phyloP scores from a whole-genome alignment of 1,140 invertebrate species.

The Mylabris phalerata region DNA sequence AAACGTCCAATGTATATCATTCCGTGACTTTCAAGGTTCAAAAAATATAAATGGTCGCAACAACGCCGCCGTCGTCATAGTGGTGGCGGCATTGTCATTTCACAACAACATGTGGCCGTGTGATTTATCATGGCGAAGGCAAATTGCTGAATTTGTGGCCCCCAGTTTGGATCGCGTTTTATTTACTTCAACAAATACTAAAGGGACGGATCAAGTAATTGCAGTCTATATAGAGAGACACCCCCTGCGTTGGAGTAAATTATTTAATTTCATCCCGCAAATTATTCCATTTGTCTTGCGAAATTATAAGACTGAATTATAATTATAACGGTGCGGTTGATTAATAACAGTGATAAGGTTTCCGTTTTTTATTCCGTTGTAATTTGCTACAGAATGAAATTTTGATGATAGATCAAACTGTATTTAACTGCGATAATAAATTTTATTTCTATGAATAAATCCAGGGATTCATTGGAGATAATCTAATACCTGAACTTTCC shows the following conservation, averaged over 20 bases:
- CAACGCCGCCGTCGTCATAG: constrained; percentile 21
- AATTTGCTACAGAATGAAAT: not conserved
- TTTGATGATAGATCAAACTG: constrained; percentile 1
- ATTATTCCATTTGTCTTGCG: not conserved
- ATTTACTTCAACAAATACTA: constrained; percentile 21
- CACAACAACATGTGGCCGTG: constrained; percentile 31
- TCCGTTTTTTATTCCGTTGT: not conserved
- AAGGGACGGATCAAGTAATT: not conserved
- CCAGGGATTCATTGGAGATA: constrained; percentile 15
- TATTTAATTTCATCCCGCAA: not conserved
- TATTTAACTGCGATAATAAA: not conserved
- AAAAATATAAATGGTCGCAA: constrained; percentile 29
- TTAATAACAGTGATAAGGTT: no score
- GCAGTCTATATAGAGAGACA: not conserved
- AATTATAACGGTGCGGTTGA: no score
- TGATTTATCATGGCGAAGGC: constrained; percentile 32
- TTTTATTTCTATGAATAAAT: constrained; percentile 13
- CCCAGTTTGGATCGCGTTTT: constrained; percentile 26
- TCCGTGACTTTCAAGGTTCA: constrained; percentile 25
- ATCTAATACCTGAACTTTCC: constrained; percentile 24
- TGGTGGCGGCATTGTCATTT: constrained; percentile 25
- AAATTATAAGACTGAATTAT: not conserved
- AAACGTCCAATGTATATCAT: constrained; percentile 23
- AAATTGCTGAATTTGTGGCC: constrained; percentile 31
- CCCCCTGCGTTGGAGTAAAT: not conserved